These are phyloP conservation scores for Phalacrocorax aristotelis DNA, from an alignment of 2,113 vertebrate species.

Conservation along the genomic window DNA sequence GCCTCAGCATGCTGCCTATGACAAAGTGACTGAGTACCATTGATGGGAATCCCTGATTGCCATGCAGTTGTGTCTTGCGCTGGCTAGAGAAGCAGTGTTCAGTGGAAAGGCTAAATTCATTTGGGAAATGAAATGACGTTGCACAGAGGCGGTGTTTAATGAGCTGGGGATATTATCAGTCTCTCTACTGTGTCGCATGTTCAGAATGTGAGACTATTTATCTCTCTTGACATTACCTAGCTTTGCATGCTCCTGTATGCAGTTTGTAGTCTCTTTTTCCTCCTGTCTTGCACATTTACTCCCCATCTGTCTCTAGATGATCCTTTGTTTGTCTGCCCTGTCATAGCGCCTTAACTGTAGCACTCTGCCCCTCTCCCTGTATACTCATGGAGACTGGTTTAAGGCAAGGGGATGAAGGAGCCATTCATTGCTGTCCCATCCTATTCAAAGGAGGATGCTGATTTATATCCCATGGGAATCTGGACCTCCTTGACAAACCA, in stretches of 20 bases:
- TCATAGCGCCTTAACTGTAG: background rate
- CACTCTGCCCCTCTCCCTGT: background rate
- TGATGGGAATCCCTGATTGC: background rate
- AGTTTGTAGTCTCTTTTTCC: background rate
- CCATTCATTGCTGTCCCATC: background rate
- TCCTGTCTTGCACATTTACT: background rate
- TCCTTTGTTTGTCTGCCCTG: background rate
- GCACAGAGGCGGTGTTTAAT: background rate
- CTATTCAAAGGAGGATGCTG: background rate
- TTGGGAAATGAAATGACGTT: background rate
- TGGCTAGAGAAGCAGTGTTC: fast-evolving
- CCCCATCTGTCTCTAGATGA: background rate
- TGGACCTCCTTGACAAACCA: background rate
- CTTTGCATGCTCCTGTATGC: background rate
- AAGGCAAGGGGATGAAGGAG: background rate
- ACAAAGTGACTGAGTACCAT: background rate
- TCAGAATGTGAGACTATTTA: background rate
- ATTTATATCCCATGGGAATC: background rate
- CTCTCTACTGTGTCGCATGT: background rate
- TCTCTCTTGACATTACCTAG: background rate
- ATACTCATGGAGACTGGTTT: too few species aligned
- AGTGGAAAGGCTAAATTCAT: background rate
- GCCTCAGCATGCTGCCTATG: background rate
- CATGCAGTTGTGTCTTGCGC: background rate
- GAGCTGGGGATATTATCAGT: background rate